A percentile compares a stretch with the other conserved stretches of the same genome.
phyloP scores from a whole-genome alignment of 1,140 invertebrate species.

The Bombus sylvicola region DNA sequence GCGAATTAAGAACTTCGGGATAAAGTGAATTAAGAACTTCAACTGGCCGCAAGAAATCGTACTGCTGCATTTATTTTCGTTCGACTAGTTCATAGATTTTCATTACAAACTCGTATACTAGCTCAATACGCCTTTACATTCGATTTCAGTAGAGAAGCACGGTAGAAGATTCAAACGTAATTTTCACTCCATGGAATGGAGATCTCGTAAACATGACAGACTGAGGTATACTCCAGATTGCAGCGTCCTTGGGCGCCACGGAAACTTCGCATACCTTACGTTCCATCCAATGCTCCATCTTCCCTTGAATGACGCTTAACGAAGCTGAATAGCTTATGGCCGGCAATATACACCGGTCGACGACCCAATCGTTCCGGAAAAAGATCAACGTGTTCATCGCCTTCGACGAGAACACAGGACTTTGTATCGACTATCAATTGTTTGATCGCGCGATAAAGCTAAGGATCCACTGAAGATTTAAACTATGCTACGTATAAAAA shows the following conservation, averaged over 20 bases:
- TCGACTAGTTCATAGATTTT: background rate
- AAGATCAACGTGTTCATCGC: constrained; percentile 4
- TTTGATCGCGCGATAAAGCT: background rate
- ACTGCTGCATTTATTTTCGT: background rate
- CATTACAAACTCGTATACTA: constrained; percentile 5
- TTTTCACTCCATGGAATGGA: background rate
- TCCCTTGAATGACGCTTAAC: constrained; percentile 57
- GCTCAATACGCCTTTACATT: background rate
- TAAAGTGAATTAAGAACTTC: background rate
- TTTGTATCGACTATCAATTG: background rate
- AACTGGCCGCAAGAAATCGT: background rate
- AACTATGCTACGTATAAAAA: too few species aligned
- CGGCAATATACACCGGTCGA: background rate
- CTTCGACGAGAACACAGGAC: background rate
- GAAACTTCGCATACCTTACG: constrained; percentile 36
- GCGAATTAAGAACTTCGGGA: background rate
- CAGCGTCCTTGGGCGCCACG: background rate
- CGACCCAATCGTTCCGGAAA: background rate
- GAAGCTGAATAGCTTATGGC: constrained; percentile 45
- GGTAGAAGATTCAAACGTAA: background rate
- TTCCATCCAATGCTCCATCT: constrained; percentile 5
- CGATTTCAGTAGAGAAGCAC: background rate
- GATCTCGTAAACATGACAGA: constrained; percentile 28
- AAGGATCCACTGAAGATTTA: too few species aligned
- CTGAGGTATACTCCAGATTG: constrained; percentile 6